Evolutionary conservation across 2,797 vertebrate species (phyloP).

Genomic region (Sebastes nivosus): DNA sequence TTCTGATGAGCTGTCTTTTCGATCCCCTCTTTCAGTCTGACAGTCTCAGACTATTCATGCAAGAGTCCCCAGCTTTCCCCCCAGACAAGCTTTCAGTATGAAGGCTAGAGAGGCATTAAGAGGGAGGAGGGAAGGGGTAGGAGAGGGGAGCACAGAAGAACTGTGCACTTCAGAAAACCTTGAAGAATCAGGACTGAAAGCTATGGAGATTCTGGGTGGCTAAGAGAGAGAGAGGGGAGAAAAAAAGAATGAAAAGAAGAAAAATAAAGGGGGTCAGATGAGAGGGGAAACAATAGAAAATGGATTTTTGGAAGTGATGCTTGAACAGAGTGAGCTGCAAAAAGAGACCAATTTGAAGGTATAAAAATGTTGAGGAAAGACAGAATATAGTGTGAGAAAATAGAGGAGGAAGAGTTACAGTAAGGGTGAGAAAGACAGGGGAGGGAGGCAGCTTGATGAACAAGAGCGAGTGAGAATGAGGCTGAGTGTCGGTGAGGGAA

Average conservation of each 20-base stretch:
- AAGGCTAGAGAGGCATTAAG: slow-evolving; percentile 68
- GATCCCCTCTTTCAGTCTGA: slow-evolving; percentile 53
- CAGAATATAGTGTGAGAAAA: slow-evolving; percentile 60
- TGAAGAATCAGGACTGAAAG: slow-evolving; percentile 72
- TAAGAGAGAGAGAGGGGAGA: neutral
- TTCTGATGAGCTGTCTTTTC: slow-evolving; percentile 66
- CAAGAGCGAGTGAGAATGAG: slow-evolving; percentile 76
- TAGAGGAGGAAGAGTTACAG: slow-evolving; percentile 59
- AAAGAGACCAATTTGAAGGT: slow-evolving; percentile 4
- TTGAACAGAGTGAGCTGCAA: neutral
- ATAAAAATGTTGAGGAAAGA: slow-evolving; percentile 18
- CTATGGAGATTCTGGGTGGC: slow-evolving; percentile 67
- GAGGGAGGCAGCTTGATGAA: slow-evolving; percentile 58
- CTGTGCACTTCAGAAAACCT: slow-evolving; percentile 71
- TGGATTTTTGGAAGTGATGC: slow-evolving; percentile 15
- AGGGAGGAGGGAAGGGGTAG: slow-evolving; percentile 51
- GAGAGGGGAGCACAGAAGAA: slow-evolving; percentile 41
- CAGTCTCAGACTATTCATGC: slow-evolving; percentile 74
- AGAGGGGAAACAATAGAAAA: slow-evolving; percentile 35
- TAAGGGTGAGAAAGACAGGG: slow-evolving; percentile 62
- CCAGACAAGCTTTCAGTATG: slow-evolving; percentile 74
- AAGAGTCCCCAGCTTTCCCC: slow-evolving; percentile 58
- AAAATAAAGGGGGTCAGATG: slow-evolving; percentile 38
- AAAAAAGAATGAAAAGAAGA: slow-evolving; percentile 26
- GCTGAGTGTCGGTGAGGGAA: slow-evolving; percentile 71